Evolutionary conservation across 37 sponge, comb jelly and placozoan genomes (phyloP).

Genomic region (Bolinopsis microptera): DNA sequence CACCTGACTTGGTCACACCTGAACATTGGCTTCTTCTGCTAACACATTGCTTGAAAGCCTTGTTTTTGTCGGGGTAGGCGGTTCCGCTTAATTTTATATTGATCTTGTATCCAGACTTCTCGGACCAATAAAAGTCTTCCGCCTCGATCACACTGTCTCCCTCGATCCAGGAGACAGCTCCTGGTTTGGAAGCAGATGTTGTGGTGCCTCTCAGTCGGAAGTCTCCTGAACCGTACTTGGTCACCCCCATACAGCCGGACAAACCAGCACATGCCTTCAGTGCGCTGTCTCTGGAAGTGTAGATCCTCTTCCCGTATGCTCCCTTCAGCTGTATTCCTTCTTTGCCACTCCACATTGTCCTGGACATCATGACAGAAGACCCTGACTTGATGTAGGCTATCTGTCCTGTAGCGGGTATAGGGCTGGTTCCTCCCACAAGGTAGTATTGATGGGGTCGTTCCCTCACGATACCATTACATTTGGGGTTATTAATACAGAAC

Average conservation of each 20-base stretch:
- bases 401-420: background rate
- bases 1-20: background rate
- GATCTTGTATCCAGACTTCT: background rate
- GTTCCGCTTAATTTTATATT: background rate
- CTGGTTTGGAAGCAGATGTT: background rate
- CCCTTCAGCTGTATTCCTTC: constrained; percentile 2
- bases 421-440: background rate
- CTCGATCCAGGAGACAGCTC: constrained; percentile 11
- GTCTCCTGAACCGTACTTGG: constrained; percentile 30
- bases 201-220: background rate
- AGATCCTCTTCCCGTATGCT: background rate
- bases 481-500: background rate
- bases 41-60: background rate
- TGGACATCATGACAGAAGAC: background rate
- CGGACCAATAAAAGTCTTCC: background rate
- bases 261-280: background rate
- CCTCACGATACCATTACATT: constrained; percentile 5
- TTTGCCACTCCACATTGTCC: background rate
- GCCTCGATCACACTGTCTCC: background rate
- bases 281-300: background rate
- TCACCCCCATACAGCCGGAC: background rate
- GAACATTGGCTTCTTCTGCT: background rate
- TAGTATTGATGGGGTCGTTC: background rate
- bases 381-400: background rate
- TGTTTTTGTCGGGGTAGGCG: background rate